A percentile compares a stretch with the other conserved stretches of the same genome.
Conservation (phyloP, 2,888 invertebrate genomes). For the Caenorhabditis sp. region DNA sequence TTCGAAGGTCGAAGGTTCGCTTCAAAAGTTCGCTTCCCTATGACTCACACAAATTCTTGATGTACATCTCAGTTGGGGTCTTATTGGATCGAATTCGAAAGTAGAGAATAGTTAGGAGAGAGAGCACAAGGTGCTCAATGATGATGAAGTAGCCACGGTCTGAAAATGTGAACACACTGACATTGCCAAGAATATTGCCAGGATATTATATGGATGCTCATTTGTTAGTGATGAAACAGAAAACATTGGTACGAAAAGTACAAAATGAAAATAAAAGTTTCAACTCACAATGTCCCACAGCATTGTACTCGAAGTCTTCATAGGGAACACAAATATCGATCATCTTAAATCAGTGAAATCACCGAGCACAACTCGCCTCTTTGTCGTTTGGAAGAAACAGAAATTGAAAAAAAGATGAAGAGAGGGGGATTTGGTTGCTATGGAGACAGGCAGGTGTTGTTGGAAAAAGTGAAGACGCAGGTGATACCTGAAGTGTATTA, state of each 20-base stretch:
- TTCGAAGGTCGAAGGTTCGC: too few relatives aligned
- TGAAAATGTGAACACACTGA: constrained; percentile 3
- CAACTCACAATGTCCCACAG: constrained; percentile 49
- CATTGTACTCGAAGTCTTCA: constrained; percentile 62
- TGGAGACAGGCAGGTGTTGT: neutral
- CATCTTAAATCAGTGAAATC: constrained; percentile 1
- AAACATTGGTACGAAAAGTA: too few relatives aligned
- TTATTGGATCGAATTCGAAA: constrained; percentile 3
- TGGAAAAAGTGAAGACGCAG: neutral
- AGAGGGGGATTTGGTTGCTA: neutral
- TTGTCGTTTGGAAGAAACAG: neutral
- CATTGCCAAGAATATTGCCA: too few relatives aligned
- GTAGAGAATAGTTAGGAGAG: constrained; percentile 1
- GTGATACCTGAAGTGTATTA: neutral
- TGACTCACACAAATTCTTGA: constrained; percentile 22
- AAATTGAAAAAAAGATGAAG: neutral
- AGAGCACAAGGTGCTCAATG: constrained; percentile 8
- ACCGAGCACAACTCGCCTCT: neutral
- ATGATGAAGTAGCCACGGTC: constrained; percentile 38
- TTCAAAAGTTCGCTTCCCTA: neutral
- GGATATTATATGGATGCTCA: too few relatives aligned
- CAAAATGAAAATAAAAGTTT: neutral
- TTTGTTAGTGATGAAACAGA: too few relatives aligned
- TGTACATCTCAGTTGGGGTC: constrained; percentile 29
- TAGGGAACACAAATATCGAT: constrained; percentile 57